Evolutionary conservation across 1,140 invertebrate species (phyloP), one percentile per base, ranked within the genome.

Genomic region (Cherax quadricarinatus): DNA sequence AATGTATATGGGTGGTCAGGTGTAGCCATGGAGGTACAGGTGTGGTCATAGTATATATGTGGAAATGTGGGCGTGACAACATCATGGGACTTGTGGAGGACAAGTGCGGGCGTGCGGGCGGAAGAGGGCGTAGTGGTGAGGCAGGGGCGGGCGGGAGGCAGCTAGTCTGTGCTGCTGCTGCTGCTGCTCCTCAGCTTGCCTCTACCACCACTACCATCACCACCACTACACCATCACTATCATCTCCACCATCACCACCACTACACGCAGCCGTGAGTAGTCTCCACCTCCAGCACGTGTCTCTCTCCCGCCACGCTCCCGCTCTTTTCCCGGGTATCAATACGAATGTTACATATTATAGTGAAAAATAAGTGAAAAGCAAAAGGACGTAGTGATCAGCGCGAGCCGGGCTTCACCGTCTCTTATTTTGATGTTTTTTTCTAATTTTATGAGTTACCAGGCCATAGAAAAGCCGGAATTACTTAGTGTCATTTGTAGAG

Each of bases 41-140:
- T 57, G 53, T 57, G 53, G 53, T 41, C 30, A 41, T 41, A 41
- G 30, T 41, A 41, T 41, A 41, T 41, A 41, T 41, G 57, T 9
- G 57, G 57, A 57, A 6, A 57, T 66, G 62, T 66, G 70, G 70
- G 70, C 70, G 70, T 24, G 70, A 75, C 21, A 21, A 30, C 6
- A 75, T 9, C 7, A 30, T 75, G 16, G 82, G 41, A 51, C 53
- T 57, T 53, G 82, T 24, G 53, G 95, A 95, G 94, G 95, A 92
- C 95, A 96, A 91, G 92, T 96, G 95, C 6, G 89, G 83, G 53
- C 53, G 60, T 49, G 60, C 62, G 87, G 78, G 79, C 48, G 30
- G 85, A 81, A 10, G 85, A 70, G 12, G 70, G 51, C 51, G 70
- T 18, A 51, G 57, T 41, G 83, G 66, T 6, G n/a, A 41, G 14